Conservation (phyloP, 2,113 vertebrate species). For the Aptenodytes patagonicus region DNA sequence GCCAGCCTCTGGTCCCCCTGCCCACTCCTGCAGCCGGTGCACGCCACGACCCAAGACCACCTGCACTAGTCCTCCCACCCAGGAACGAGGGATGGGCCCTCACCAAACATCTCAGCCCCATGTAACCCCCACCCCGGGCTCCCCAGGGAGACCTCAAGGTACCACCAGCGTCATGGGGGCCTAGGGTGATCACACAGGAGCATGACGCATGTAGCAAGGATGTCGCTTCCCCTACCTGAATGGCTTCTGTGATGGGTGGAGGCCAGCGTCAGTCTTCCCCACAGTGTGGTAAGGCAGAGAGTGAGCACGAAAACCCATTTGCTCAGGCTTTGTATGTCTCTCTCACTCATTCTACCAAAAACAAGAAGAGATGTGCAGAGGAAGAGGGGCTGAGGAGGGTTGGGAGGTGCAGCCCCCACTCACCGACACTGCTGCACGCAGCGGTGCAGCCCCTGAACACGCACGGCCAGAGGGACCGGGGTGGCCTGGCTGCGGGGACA, state of each 20-base stretch:
- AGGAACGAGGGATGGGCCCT: background rate
- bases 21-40: background rate
- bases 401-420: background rate
- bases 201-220: accelerated
- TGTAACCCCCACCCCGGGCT: accelerated
- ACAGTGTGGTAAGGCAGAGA: slow-evolving; percentile 85
- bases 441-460: accelerated
- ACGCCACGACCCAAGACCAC: background rate
- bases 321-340: slow-evolving; percentile 81
- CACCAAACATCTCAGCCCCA: background rate
- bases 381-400: background rate
- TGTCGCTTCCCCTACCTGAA: slow-evolving; percentile 71
- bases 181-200: background rate
- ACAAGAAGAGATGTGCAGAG: background rate
- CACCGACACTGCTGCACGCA: accelerated
- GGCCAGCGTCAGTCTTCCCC: slow-evolving; percentile 84
- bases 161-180: accelerated
- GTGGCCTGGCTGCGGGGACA: background rate
- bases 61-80: background rate
- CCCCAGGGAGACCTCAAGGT: background rate
- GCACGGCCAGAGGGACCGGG: accelerated
- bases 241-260: slow-evolving; percentile 84
- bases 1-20: accelerated
- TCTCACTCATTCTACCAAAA: slow-evolving; percentile 83
- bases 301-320: slow-evolving; percentile 84